Percentiles rank a stretch among this genome's conserved stretches.
Evolutionary conservation across 2,888 invertebrate species (phyloP).

Genomic region (Trisateles emortualis): DNA sequence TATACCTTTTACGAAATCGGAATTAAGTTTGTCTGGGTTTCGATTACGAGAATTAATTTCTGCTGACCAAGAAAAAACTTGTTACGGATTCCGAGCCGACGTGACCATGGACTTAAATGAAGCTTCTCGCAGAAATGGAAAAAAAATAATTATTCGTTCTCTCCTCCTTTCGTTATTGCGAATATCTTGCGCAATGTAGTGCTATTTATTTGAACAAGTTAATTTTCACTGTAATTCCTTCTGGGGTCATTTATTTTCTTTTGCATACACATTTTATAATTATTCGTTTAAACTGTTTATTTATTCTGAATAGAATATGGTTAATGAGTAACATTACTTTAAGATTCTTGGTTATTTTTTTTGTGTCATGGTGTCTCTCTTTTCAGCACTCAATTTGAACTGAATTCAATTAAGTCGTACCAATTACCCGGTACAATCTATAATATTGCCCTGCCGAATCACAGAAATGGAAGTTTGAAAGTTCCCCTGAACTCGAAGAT

Average conservation of each 20-base stretch:
- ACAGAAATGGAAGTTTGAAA: slow-evolving; percentile 54
- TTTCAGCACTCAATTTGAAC: slow-evolving; percentile 50
- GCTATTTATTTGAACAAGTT: slow-evolving; percentile 53
- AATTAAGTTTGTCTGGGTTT: slow-evolving; percentile 45
- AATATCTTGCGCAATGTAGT: slow-evolving; percentile 48
- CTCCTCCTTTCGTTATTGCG: slow-evolving; percentile 41
- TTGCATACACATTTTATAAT: slow-evolving; percentile 14
- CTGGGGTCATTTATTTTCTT: slow-evolving; percentile 17
- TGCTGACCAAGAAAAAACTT: slow-evolving; percentile 59
- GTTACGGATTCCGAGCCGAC: slow-evolving; percentile 51
- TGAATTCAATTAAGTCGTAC: slow-evolving; percentile 63
- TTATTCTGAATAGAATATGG: neutral
- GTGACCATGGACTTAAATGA: slow-evolving; percentile 57
- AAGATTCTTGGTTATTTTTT: slow-evolving; percentile 10
- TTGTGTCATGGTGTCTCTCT: slow-evolving; percentile 23
- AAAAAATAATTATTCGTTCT: slow-evolving; percentile 57
- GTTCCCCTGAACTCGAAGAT: slow-evolving; percentile 53
- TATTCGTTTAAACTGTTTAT: neutral
- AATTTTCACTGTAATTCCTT: slow-evolving; percentile 46
- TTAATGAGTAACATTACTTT: no score
- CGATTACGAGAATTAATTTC: slow-evolving; percentile 61
- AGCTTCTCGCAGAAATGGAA: slow-evolving; percentile 44
- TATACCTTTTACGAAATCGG: slow-evolving; percentile 38
- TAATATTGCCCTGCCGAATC: slow-evolving; percentile 59
- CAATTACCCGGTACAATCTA: slow-evolving; percentile 61